phyloP scores from a whole-genome alignment of 2,888 invertebrate species.

The Uropetala carovei region DNA sequence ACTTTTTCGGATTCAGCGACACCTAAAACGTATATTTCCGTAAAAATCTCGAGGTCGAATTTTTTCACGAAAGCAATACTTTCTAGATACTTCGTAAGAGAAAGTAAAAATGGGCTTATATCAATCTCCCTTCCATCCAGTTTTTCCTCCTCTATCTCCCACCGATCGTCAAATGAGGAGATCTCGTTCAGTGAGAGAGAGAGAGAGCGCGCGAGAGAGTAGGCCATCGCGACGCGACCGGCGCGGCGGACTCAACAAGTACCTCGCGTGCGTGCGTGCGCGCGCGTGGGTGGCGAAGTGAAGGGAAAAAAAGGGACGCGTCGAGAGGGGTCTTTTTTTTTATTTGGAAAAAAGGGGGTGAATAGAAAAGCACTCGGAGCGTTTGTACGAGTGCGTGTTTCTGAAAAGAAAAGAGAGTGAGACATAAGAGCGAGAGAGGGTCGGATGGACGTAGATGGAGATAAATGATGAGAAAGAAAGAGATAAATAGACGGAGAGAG shows the following conservation, averaged over 20 bases:
- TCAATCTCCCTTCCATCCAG: neutral
- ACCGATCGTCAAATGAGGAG: neutral
- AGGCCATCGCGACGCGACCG: neutral
- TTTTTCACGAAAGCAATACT: too few species aligned
- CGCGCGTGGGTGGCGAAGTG: neutral
- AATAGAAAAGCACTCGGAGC: too few species aligned
- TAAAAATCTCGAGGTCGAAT: too few species aligned
- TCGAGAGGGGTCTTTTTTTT: neutral
- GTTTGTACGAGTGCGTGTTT: too few species aligned
- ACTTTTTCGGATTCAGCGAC: too few species aligned
- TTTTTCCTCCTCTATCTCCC: neutral
- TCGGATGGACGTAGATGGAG: neutral
- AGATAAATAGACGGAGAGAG: neutral
- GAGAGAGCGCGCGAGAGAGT: neutral
- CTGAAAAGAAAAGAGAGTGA: neutral
- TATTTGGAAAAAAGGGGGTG: too few species aligned
- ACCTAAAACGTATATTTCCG: too few species aligned
- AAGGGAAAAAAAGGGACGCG: neutral
- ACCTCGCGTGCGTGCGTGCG: constrained; percentile 6
- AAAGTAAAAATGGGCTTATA: neutral
- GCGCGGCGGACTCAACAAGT: neutral
- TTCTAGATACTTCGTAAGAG: too few species aligned
- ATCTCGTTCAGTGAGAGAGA: neutral
- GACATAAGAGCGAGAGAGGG: neutral
- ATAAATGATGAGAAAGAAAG: neutral